Evolutionary conservation across 1,140 invertebrate genomes (phyloP).

Genomic region (Drosophila eugracilis): DNA sequence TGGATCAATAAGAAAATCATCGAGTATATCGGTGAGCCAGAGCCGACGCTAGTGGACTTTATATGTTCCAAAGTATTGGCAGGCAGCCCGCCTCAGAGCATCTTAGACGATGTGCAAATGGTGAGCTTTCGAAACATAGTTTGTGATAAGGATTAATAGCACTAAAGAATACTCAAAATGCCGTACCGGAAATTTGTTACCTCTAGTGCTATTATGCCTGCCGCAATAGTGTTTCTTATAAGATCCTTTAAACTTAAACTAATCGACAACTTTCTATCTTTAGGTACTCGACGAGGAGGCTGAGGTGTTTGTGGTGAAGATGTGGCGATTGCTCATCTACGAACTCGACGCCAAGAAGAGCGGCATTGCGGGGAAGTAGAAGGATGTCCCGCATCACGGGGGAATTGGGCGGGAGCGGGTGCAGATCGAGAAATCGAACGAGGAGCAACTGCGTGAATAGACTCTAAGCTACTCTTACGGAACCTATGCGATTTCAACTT

Average conservation of each 20-base stretch:
- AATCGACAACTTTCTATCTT: conserved; percentile 57
- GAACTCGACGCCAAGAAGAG: conserved; percentile 99
- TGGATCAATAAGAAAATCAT: conserved; percentile 99
- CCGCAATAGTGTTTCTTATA: not conserved
- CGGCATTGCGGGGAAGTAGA: conserved; percentile 84
- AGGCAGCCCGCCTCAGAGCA: conserved; percentile 95
- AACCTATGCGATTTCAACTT: conserved; percentile 14
- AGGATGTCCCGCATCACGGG: conserved; percentile 1
- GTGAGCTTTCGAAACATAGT: conserved; percentile 85
- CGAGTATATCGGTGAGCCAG: conserved; percentile 99
- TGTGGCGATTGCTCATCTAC: conserved; percentile 99
- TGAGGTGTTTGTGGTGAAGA: conserved; percentile 99
- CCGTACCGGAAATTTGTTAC: no score
- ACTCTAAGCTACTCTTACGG: conserved; percentile 45
- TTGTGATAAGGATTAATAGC: not conserved
- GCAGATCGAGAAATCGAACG: conserved; percentile 15
- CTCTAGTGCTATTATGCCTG: not conserved
- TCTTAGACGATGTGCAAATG: conserved; percentile 99
- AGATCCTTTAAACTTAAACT: not conserved
- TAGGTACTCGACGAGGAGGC: conserved; percentile 99
- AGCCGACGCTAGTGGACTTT: conserved; percentile 99
- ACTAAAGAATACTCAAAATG: no score
- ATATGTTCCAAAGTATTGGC: conserved; percentile 99
- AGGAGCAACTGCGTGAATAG: conserved; percentile 14
- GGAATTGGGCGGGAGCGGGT: conserved; percentile 15